These are phyloP conservation scores for Hemicentrotus pulcherrimus DNA, from an alignment of 35 echinoderm and acorn worm genomes.

Conservation along the genomic window DNA sequence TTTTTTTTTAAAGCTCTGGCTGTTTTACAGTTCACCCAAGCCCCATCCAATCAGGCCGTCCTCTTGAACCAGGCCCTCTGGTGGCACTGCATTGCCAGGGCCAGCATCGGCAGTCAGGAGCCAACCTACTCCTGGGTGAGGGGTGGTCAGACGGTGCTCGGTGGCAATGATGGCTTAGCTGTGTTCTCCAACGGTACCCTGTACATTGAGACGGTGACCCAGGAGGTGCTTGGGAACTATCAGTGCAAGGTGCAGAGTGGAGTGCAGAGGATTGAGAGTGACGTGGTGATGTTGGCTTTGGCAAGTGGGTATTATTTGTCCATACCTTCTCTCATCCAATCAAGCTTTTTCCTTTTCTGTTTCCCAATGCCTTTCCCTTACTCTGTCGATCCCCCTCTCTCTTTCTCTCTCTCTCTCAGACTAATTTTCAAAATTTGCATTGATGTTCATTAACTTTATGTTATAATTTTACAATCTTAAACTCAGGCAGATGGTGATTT, in stretches of 20 bases:
- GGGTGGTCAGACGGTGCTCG: constrained; percentile 38
- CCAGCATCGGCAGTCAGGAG: constrained; percentile 51
- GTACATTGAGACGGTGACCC: constrained; percentile 53
- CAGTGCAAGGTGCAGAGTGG: constrained; percentile 47
- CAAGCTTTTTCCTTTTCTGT: too few relatives aligned
- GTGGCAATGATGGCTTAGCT: constrained; percentile 16
- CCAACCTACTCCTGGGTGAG: constrained; percentile 53
- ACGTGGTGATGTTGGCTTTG: constrained; percentile 37
- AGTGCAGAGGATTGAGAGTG: constrained; percentile 52
- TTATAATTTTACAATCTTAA: too few relatives aligned
- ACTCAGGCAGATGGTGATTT: too few relatives aligned
- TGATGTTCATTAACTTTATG: too few relatives aligned
- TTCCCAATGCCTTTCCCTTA: too few relatives aligned
- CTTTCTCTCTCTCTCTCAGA: too few relatives aligned
- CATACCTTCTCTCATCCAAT: background rate
- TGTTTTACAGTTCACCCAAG: constrained; percentile 62
- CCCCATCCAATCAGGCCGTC: constrained; percentile 58
- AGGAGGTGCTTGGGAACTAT: constrained; percentile 54
- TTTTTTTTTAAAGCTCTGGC: background rate
- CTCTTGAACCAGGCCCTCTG: constrained; percentile 54
- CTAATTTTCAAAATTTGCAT: too few relatives aligned
- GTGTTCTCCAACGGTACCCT: constrained; percentile 66
- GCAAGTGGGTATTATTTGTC: constrained; percentile 53
- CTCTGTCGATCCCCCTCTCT: too few relatives aligned
- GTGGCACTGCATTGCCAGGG: constrained; percentile 66